Conservation (phyloP, 2,888 invertebrate genomes). For the Ectemnius continuus region DNA sequence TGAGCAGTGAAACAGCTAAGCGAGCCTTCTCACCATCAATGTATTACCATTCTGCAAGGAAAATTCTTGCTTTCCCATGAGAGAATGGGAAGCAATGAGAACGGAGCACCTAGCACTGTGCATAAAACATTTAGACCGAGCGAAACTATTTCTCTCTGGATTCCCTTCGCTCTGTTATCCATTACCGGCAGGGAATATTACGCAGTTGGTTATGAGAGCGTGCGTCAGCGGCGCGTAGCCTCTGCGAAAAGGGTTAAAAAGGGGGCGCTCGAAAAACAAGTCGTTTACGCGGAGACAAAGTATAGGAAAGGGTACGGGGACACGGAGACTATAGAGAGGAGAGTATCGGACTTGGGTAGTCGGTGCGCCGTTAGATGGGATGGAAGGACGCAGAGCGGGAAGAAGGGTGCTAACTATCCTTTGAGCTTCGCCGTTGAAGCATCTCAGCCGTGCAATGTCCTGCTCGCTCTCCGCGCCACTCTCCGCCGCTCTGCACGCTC, state of each 20-base stretch:
- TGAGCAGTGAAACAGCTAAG: slow-evolving; percentile 21
- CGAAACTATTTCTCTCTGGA: too few relatives aligned
- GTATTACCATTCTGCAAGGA: slow-evolving; percentile 1
- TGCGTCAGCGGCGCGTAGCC: neutral
- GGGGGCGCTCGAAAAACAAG: neutral
- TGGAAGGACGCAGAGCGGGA: slow-evolving; percentile 38
- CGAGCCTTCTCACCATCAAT: slow-evolving; percentile 39
- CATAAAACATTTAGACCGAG: too few relatives aligned
- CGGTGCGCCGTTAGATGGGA: neutral
- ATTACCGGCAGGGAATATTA: neutral
- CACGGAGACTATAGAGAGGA: slow-evolving; percentile 15
- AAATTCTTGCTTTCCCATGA: too few relatives aligned
- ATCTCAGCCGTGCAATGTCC: slow-evolving; percentile 71
- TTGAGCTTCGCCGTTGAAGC: slow-evolving; percentile 69
- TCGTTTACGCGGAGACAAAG: slow-evolving; percentile 15
- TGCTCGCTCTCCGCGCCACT: slow-evolving; percentile 52
- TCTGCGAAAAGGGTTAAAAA: neutral
- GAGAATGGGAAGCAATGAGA: too few relatives aligned
- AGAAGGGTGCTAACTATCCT: slow-evolving; percentile 68
- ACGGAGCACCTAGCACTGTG: too few relatives aligned
- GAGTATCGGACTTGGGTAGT: slow-evolving; percentile 10
- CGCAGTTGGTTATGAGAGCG: neutral
- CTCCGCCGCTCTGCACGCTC: slow-evolving; percentile 48
- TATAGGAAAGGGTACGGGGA: slow-evolving; percentile 25
- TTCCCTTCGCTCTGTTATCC: too few relatives aligned